These are phyloP conservation scores for Antechinus flavipes DNA, from an alignment of 2,113 vertebrate genomes.

Conservation along the genomic window DNA sequence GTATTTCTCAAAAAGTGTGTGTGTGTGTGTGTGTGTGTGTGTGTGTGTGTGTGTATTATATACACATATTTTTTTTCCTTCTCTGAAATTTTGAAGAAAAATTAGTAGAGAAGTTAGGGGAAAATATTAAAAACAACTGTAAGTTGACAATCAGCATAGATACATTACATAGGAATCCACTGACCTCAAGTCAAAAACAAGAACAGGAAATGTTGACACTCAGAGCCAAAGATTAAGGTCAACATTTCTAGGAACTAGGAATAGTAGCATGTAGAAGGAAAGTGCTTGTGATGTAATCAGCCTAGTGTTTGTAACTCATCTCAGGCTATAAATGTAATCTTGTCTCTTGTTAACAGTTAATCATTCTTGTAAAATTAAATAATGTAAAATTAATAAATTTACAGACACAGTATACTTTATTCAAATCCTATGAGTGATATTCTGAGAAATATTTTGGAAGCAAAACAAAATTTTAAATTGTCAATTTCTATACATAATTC, in stretches of 20 bases:
- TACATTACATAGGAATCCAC: neutral
- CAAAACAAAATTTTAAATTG: constrained; percentile 42
- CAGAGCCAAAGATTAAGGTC: neutral
- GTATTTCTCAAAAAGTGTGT: neutral
- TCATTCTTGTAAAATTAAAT: neutral
- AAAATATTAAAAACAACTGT: constrained; percentile 22
- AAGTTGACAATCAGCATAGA: neutral
- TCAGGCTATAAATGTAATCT: neutral
- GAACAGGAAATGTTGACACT: neutral
- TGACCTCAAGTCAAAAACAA: neutral
- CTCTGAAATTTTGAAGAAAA: neutral
- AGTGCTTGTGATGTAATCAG: neutral
- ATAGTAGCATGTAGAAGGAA: neutral
- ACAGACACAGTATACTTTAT: neutral
- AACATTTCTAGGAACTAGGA: neutral
- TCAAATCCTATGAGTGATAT: neutral
- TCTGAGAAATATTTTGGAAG: constrained; percentile 25
- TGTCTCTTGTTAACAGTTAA: neutral
- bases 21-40: too few species aligned
- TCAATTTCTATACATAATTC: constrained; percentile 10
- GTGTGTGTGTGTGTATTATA: too few species aligned
- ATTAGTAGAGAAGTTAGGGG: neutral
- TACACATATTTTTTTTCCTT: too few species aligned
- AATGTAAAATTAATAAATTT: constrained; percentile 14
- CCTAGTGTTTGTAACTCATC: neutral